phyloP scores from a whole-genome alignment of 1,140 invertebrate species.

The Chironomus tepperi region DNA sequence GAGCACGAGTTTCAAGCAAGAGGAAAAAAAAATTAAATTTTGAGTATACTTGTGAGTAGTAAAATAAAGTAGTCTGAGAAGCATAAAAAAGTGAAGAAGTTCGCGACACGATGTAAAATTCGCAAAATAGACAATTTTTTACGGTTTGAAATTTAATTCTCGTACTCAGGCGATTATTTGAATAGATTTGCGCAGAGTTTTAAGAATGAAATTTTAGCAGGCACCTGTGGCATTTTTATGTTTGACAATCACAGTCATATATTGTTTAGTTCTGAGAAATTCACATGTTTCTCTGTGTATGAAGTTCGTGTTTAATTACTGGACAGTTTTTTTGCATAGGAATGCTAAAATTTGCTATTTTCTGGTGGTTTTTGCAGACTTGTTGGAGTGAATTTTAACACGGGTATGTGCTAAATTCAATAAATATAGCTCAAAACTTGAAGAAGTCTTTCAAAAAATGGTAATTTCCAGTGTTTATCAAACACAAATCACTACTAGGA shows the following conservation, averaged over 20 bases:
- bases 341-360: no score
- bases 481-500: no score
- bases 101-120: slow-evolving; percentile 7
- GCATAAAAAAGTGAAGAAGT: not conserved
- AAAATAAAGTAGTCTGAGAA: slow-evolving; percentile 11
- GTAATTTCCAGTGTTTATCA: no score
- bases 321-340: no score
- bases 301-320: no score
- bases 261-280: no score
- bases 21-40: not conserved
- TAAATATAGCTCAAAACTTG: no score
- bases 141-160: not conserved
- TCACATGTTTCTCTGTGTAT: no score
- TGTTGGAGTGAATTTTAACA: no score
- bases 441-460: no score
- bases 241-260: not conserved
- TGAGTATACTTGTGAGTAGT: not conserved
- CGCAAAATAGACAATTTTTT: not conserved
- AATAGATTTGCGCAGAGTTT: not conserved
- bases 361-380: no score
- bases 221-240: not conserved
- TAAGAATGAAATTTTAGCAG: slow-evolving; percentile 14
- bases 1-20: not conserved
- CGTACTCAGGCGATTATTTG: not conserved
- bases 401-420: no score